A percentile compares a stretch with the other conserved stretches of the same genome.
Evolutionary conservation across 2,888 invertebrate genomes (phyloP).

Genomic region (Andrena praecox): DNA sequence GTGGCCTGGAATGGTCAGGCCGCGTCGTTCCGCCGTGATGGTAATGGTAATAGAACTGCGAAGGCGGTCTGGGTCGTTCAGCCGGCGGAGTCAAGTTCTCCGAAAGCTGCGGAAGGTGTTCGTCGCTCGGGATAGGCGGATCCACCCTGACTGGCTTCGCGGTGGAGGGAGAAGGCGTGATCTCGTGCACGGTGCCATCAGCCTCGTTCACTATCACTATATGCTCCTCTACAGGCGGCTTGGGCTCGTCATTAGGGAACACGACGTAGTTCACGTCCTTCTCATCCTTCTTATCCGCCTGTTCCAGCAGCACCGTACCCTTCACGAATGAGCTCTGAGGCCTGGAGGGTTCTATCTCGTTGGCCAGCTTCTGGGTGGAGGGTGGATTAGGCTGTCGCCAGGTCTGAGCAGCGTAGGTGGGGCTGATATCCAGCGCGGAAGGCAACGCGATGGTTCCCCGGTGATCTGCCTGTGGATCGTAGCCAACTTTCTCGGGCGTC

Average conservation of each 20-base stretch:
- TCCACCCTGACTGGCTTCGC: slow-evolving; percentile 36
- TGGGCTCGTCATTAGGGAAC: slow-evolving; percentile 62
- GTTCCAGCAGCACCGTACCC: slow-evolving; percentile 35
- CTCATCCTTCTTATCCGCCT: slow-evolving; percentile 48
- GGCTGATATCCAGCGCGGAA: slow-evolving; percentile 60
- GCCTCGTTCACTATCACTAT: slow-evolving; percentile 80
- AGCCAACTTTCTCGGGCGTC: slow-evolving; percentile 21
- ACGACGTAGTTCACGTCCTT: slow-evolving; percentile 58
- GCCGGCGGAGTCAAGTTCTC: slow-evolving; percentile 81
- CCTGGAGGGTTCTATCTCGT: slow-evolving; percentile 58
- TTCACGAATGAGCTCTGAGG: slow-evolving; percentile 36
- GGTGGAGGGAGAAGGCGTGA: slow-evolving; percentile 63
- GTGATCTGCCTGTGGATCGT: slow-evolving; percentile 69
- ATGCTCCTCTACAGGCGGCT: slow-evolving; percentile 77
- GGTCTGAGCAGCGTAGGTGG: slow-evolving; percentile 67
- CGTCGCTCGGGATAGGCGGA: slow-evolving; percentile 30
- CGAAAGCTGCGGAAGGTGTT: slow-evolving; percentile 76
- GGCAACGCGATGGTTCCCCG: slow-evolving; percentile 73
- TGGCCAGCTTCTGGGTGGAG: slow-evolving; percentile 43
- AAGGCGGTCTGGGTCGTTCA: slow-evolving; percentile 71
- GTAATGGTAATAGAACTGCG: slow-evolving; percentile 77
- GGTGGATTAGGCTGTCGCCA: slow-evolving; percentile 66
- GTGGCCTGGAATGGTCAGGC: slow-evolving; percentile 70
- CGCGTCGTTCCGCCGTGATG: slow-evolving; percentile 54
- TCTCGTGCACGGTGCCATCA: slow-evolving; percentile 77